Conservation (phyloP, 2,797 vertebrate species). For the Zenarchopterus dispar region DNA sequence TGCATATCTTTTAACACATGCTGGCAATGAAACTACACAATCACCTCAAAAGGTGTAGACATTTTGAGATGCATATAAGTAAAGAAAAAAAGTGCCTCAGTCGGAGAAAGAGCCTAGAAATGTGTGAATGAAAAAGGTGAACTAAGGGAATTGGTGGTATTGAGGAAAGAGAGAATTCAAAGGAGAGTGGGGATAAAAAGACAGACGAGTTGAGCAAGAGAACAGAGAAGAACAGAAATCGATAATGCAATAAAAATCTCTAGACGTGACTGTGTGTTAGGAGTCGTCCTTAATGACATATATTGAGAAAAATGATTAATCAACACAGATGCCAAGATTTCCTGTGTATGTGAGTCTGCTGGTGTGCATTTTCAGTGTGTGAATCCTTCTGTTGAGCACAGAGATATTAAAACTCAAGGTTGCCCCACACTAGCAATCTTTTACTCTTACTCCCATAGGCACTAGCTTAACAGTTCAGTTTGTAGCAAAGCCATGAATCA, state of each 20-base stretch:
- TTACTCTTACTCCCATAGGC: constrained; percentile 61
- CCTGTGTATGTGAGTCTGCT: constrained; percentile 4
- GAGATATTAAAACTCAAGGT: constrained; percentile 75
- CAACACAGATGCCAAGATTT: constrained; percentile 41
- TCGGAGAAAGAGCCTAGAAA: constrained; percentile 37
- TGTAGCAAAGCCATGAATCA: constrained; percentile 59
- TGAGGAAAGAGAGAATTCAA: constrained; percentile 35
- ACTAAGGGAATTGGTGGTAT: constrained; percentile 20
- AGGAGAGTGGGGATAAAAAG: constrained; percentile 41
- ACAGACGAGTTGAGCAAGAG: constrained; percentile 45
- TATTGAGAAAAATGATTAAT: constrained; percentile 71
- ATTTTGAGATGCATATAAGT: constrained; percentile 1
- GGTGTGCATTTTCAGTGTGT: constrained; percentile 17
- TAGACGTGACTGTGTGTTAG: constrained; percentile 67
- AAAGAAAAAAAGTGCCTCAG: constrained; percentile 8
- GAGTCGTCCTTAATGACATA: constrained; percentile 69
- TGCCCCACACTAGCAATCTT: constrained; percentile 53
- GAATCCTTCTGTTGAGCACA: constrained; percentile 24
- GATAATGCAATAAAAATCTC: constrained; percentile 76
- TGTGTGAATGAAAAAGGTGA: constrained; percentile 48
- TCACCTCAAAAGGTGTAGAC: too few species aligned
- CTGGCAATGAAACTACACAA: too few species aligned
- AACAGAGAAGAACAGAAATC: constrained; percentile 59
- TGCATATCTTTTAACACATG: too few species aligned
- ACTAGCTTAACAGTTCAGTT: constrained; percentile 60